Evolutionary conservation across 2,113 vertebrate genomes (phyloP), one percentile per base, ranked within the genome.

Genomic region (Mixornis gularis): DNA sequence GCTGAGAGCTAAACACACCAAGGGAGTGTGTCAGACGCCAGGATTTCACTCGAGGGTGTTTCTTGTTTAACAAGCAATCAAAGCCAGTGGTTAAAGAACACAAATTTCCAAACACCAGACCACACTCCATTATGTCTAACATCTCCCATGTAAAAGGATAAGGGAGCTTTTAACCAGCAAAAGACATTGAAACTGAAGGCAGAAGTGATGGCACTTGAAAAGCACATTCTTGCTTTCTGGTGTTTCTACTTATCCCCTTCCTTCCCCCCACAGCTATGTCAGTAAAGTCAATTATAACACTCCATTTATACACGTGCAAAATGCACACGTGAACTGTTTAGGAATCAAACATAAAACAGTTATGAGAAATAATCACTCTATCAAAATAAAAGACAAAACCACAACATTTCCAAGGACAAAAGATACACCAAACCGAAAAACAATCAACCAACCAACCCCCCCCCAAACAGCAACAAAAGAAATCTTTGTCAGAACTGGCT

Each of bases 121-220:
- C 41, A 43, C 48, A 91, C 78, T 94, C 76, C 76, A 84, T 92
- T 59, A 92, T 53, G 87, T 92, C 93, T 87, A 94, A 96, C 87
- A 94, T 77, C 81, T 97, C 94, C 74, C 87, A 85, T 40, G 41
- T 89, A 95, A 96, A 95, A 95, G 87, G 93, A 94, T 91, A 87
- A 64, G 78, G 93, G 86, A 97, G 53, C 95, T 96, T 96, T 89
- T 96, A 97, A 97, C 92, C 95, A 97, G 97, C 92, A 97, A 96
- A 84, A 92, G 79, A 90, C 93, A 95, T 66, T 96, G 94, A 94
- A 95, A 94, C 95, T 81, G 89, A 97, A 96, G 84, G 92, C 91
- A 95, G 96, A 97, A 97, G 91, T 96, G 95, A 94, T 85, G 94
- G 92, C 89, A 85, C 81, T 96, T 95, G 32, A 94, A 97, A 94